Base-by-base conservation (phyloP, 2,888 invertebrate species). In the Bombyx huttoni region DNA sequence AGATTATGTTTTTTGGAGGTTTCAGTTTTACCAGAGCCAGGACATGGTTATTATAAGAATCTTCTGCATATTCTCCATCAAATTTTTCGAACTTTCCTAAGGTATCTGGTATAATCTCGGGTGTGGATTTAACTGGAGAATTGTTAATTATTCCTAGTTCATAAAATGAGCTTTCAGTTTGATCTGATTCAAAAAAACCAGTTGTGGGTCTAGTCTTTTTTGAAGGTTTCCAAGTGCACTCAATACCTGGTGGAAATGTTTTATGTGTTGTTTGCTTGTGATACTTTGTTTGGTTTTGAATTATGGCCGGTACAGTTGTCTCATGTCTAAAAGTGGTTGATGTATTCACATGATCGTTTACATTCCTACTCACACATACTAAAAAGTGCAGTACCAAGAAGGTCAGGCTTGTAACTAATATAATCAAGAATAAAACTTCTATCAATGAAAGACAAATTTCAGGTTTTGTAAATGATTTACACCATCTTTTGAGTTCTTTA, bases 171-270 rank as follows among this genome's bases (percentile, higher is more conserved):
- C 24, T 24, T 5, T 24, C 24, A 24, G 24, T 24, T 24, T 50
- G 13, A 46, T 51, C 0, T 46, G 47, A 34, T 54, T 70, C 67
- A 57, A 70, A 81, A 57, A 80, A 77, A 49, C 57, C 71, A 12
- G 65, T 65, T 0, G 46, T 47, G 0, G 78, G 72, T 45, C 55
- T 54, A 0, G 83, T 85, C 56, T 73, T 73, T 7, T 60, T 53
- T 0, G 78, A 81, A 0, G 76, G 78, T 13, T 65, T 65, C 84
- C 84, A 86, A 2, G 82, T 76, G 50, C 85, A 85, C 45, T 70
- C 62, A 6, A 68, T 50, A 7, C 53, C 59, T 3, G 66, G 58
- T 6, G 59, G n/a, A 9, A 63, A 51, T 13, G 66, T 60, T 3
- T 54, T 54, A 45, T 40, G 46, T 9, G 10, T 48, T 9, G 47